Percentiles rank a stretch among this genome's conserved stretches.
These are phyloP conservation scores for Nomada hirtipes DNA, from an alignment of 2,888 invertebrate species.

Conservation along the genomic window DNA sequence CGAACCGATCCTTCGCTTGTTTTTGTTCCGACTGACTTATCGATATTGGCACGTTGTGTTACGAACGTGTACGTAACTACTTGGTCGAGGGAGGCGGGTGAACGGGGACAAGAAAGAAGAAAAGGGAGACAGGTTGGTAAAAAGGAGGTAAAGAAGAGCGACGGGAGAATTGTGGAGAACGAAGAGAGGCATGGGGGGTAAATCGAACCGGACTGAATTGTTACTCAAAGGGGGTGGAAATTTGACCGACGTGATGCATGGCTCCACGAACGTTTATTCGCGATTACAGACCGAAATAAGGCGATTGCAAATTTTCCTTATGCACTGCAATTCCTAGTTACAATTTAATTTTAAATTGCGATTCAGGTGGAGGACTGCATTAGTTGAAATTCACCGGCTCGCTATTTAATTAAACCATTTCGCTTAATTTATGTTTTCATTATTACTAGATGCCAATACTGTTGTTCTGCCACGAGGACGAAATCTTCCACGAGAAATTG, in stretches of 20 bases:
- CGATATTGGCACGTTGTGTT: constrained; percentile 80
- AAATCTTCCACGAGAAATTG: background rate
- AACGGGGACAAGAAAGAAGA: constrained; percentile 46
- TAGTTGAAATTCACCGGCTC: too few species aligned
- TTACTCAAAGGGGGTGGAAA: constrained; percentile 79
- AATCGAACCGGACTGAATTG: constrained; percentile 76
- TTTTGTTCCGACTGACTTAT: constrained; percentile 81
- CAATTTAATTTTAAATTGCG: too few species aligned
- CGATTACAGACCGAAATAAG: background rate
- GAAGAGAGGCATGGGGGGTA: constrained; percentile 62
- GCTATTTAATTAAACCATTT: too few species aligned
- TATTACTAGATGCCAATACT: too few species aligned
- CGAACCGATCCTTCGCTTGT: constrained; percentile 75
- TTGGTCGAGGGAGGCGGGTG: constrained; percentile 21
- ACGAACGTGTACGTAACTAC: constrained; percentile 72
- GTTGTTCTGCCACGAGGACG: too few species aligned
- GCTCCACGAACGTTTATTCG: background rate
- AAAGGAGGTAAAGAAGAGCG: constrained; percentile 33
- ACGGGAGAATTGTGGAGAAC: constrained; percentile 61
- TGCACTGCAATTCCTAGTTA: too few species aligned
- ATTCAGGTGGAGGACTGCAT: too few species aligned
- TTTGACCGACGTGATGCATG: constrained; percentile 74
- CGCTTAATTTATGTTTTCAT: too few species aligned
- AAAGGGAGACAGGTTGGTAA: constrained; percentile 28
- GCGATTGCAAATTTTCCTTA: too few species aligned